Evolutionary conservation across 2,888 invertebrate species (phyloP), one percentile per base, ranked within the genome.

Genomic region (Salticus scenicus): DNA sequence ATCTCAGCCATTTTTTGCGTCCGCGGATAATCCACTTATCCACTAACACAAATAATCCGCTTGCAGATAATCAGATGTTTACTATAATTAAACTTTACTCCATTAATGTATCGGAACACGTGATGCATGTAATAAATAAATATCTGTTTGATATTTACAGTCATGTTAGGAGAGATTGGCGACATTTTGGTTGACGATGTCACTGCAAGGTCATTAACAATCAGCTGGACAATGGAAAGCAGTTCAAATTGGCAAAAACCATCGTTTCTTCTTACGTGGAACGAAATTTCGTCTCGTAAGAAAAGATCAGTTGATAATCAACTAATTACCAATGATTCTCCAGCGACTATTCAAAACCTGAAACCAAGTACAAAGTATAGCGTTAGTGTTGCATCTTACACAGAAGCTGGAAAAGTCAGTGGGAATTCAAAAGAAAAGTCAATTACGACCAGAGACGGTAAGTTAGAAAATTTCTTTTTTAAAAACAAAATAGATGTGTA

Each of bases 221-320:
- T 86, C 7, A 47, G 30, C 10, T 86, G 86, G 86, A 51, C 72
- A 0, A 24, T 79, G 42, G 51, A 14, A 8, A 31, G 41, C 0
- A 33, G 30, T 8, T n/a, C 63, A 20, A 71, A 64, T 7, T 86
- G 86, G 86, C n/a, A 80, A 5, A 27, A 71, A n/a, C 75, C 76
- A 0, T 79, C 80, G 10, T 86, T 70, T 47, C 28, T 86, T 66
- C 67, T 86, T n/a, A 72, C 80, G 0, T 86, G 86, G 85, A 27
- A 41, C 2, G 14, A 8, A 1, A 28, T 7, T 7, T 24, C 66
- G 1, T 14, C 24, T 1, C 63, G 85, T 0, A 20, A 17, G 17
- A 82, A 66, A 17, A 47, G 71, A 28, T 31, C 27, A 14, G 33
- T 31, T 12, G 33, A 81, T 28, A n/a, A n/a, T n/a, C n/a, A n/a